Conservation (phyloP, 2,113 vertebrate genomes). For the Pholis gunnellus region DNA sequence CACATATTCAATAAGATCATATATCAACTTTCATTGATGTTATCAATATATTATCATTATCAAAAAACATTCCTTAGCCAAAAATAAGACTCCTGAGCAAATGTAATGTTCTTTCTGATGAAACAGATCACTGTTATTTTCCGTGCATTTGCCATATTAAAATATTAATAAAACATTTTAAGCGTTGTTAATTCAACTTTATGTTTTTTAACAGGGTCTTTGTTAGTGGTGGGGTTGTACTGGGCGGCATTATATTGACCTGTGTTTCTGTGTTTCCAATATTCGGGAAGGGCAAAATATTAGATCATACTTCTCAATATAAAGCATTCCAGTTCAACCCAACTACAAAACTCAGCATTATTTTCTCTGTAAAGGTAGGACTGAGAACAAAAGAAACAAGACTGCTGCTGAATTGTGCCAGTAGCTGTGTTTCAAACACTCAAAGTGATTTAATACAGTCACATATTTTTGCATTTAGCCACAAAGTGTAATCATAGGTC, state of each 20-base stretch:
- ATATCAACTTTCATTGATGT: not conserved
- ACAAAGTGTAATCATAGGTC: slow-evolving; percentile 40
- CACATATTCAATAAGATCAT: not conserved
- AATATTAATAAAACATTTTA: too few species aligned
- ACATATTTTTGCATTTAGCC: slow-evolving; percentile 25
- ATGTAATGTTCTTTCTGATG: not conserved
- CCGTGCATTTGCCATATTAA: not conserved
- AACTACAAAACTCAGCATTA: not conserved
- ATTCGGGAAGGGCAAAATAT: not conserved
- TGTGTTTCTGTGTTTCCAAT: not conserved
- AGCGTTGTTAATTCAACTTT: too few species aligned
- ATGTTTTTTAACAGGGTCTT: too few species aligned
- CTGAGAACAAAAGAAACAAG: not conserved
- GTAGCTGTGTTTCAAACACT: slow-evolving; percentile 3
- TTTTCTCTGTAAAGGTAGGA: not conserved
- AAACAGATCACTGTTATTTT: not conserved
- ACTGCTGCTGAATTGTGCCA: not conserved
- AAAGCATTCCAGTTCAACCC: not conserved
- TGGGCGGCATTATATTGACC: not conserved
- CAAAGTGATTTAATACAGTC: not conserved
- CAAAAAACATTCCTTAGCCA: too few species aligned
- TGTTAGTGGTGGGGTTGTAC: too few species aligned
- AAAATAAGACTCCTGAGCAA: not conserved
- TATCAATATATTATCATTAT: not conserved
- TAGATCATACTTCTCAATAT: not conserved